phyloP scores from a whole-genome alignment of 1,140 invertebrate species.

The Rhizoglyphus robini region DNA sequence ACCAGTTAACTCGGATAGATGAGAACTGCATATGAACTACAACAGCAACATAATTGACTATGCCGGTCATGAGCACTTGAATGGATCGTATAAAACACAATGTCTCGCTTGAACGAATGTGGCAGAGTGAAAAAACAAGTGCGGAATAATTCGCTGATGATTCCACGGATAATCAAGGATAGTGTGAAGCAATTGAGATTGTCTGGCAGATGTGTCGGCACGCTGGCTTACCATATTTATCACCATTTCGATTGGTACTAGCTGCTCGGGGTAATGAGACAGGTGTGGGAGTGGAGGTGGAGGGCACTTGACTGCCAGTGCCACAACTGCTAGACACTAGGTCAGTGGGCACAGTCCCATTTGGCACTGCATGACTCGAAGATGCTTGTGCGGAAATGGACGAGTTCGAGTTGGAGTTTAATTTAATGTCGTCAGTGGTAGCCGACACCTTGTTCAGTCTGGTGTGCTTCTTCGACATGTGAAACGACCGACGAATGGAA shows the following conservation, averaged over 20 bases:
- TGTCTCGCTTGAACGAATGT: too few species aligned
- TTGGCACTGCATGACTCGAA: neutral
- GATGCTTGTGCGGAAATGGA: neutral
- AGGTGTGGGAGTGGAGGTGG: neutral
- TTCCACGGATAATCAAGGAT: neutral
- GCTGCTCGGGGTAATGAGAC: neutral
- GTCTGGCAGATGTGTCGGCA: neutral
- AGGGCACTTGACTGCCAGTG: neutral
- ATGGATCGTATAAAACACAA: neutral
- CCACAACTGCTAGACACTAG: neutral
- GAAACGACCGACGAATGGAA: constrained; percentile 9
- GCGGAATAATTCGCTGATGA: neutral
- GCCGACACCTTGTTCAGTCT: neutral
- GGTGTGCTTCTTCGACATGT: neutral
- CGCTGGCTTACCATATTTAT: neutral
- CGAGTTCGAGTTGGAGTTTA: neutral
- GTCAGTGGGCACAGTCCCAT: neutral
- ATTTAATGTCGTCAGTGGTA: neutral
- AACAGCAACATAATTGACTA: neutral
- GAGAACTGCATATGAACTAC: too few species aligned
- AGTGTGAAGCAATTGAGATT: neutral
- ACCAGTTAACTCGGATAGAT: too few species aligned
- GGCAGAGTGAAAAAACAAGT: too few species aligned
- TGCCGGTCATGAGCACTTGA: neutral
- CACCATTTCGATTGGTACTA: neutral